Evolutionary conservation across 2,113 vertebrate genomes (phyloP), one percentile per base, ranked within the genome.

Genomic region (Salvelinus fontinalis): DNA sequence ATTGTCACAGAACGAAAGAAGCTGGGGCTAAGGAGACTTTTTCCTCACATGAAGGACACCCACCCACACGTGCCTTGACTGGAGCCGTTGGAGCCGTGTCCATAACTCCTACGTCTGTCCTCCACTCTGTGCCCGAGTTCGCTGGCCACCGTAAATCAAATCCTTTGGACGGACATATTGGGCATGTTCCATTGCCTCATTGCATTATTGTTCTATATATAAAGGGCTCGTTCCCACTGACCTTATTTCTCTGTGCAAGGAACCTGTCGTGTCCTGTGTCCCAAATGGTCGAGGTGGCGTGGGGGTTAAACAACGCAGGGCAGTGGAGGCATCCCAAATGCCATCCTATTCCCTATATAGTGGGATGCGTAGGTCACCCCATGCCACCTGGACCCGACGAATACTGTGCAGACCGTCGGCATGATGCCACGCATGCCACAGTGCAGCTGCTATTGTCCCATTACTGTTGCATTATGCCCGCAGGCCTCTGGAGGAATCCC

Each of bases 381-480:
- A 16, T 62, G 49, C 74, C 84, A 85, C 81, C 86, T 86, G 80
- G 82, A 44, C 4, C 59, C 9, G 81, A 44, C 83, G 75, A 67
- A 78, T 79, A 68, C n/a, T 66, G 1, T 5, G 65, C 11, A 5
- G 51, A n/a, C 75, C 81, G 85, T 67, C 29, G 26, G 78, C 31
- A 60, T 78, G 83, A 77, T 83, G 84, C 76, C 59, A 67, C 29
- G 13, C 87, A 87, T 92, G 70, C 88, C 88, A 51, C 2, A 73
- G 84, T 57, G 86, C 89, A 90, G 90, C 90, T 91, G 88, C 83
- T 90, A 88, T 92, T 91, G 78, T 91, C 86, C 86, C 91, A 90
- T 92, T 54, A 88, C 90, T 91, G 78, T 91, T 85, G 86, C 91
- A 90, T 92, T 92, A 87, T 79, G 76, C 8, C 27, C 2, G 72